Evolutionary conservation across 2,113 vertebrate species (phyloP).

Genomic region (Herpetotheres cachinnans): DNA sequence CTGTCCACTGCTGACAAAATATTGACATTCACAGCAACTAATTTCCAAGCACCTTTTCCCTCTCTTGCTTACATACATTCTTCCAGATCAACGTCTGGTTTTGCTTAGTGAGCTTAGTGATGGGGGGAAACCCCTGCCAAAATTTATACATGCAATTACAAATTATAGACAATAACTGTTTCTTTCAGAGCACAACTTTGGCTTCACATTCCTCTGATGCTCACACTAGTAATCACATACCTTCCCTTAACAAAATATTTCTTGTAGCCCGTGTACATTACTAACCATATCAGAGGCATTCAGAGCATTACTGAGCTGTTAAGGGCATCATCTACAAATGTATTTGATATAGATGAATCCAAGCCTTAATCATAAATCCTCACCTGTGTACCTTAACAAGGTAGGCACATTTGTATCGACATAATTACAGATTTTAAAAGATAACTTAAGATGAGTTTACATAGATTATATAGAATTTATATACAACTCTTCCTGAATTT

Average conservation of each 20-base stretch:
- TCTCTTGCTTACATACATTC: not conserved
- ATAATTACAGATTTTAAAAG: not conserved
- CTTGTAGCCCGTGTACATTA: not conserved
- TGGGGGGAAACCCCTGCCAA: rapidly evolving
- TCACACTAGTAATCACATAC: rapidly evolving
- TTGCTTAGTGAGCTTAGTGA: not conserved
- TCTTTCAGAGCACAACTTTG: not conserved
- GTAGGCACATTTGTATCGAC: not conserved
- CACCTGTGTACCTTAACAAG: not conserved
- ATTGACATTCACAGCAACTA: not conserved
- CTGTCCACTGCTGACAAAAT: not conserved
- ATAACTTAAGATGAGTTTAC: not conserved
- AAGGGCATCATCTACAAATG: not conserved
- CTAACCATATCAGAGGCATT: not conserved
- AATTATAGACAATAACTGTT: not conserved
- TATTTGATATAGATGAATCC: not conserved
- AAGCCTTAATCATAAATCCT: not conserved
- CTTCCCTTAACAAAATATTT: not conserved
- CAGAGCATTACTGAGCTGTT: not conserved
- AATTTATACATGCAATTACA: not conserved
- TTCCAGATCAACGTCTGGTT: not conserved
- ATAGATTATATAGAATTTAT: not conserved
- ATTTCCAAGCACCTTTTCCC: not conserved
- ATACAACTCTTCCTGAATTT: not conserved
- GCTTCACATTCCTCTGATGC: not conserved